phyloP scores from a whole-genome alignment of 2,797 vertebrate species.

The Lates japonicus region DNA sequence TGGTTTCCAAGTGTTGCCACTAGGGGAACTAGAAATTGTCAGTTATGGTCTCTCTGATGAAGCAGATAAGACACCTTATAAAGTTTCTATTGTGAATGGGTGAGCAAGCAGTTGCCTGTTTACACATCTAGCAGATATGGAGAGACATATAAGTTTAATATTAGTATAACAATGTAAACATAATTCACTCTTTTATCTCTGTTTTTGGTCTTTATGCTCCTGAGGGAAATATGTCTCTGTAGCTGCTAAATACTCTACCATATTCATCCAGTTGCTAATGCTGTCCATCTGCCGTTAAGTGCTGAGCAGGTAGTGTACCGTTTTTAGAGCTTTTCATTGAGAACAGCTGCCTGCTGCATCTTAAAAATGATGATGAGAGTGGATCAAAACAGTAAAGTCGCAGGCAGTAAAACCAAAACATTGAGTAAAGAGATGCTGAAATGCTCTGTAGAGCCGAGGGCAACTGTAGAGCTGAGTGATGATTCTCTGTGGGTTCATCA shows the following conservation, averaged over 20 bases:
- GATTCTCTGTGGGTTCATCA: background rate
- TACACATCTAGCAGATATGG: background rate
- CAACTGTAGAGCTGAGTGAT: background rate
- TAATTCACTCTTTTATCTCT: background rate
- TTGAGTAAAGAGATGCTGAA: background rate
- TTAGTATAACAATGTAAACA: background rate
- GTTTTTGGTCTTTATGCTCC: background rate
- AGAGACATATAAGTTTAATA: background rate
- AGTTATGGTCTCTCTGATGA: background rate
- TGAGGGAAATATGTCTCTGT: background rate
- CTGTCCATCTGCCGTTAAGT: too few relatives aligned
- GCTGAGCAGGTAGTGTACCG: too few relatives aligned
- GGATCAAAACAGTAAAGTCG: background rate
- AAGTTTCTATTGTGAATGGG: background rate
- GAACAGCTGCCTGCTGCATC: too few relatives aligned
- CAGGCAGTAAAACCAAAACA: background rate
- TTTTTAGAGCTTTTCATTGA: too few relatives aligned
- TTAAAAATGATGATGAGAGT: background rate
- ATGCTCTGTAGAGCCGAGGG: background rate
- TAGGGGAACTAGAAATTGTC: conserved; percentile 7
- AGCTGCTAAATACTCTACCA: too few relatives aligned
- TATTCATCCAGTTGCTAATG: too few relatives aligned
- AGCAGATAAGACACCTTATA: background rate
- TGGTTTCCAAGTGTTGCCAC: background rate
- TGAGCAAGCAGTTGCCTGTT: too few relatives aligned